Evolutionary conservation across 2,797 vertebrate species (phyloP).

Genomic region (Falco novaeseelandiae): DNA sequence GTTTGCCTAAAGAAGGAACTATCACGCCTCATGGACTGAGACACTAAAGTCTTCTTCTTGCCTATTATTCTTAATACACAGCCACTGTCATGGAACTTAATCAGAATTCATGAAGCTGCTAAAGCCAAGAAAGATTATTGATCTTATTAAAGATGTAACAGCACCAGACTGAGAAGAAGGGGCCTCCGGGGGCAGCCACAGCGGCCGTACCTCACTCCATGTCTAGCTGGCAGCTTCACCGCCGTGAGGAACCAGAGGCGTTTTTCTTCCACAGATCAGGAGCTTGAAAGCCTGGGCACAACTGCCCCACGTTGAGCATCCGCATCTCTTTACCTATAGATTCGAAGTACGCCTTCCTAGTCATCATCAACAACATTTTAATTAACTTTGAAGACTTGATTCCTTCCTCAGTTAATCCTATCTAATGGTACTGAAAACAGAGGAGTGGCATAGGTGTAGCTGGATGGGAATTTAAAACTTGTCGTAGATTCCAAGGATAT

Average conservation of each 20-base stretch:
- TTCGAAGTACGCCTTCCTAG: background rate
- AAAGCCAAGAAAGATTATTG: background rate
- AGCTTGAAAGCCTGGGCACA: background rate
- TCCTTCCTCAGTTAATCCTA: slow-evolving; percentile 2
- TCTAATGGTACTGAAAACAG: slow-evolving; percentile 13
- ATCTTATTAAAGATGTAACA: slow-evolving; percentile 47
- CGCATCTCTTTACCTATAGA: background rate
- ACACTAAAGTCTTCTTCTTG: slow-evolving; percentile 34
- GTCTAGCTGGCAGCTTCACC: background rate
- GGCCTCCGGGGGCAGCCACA: background rate
- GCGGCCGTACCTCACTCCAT: background rate
- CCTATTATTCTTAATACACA: slow-evolving; percentile 14
- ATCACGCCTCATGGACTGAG: background rate
- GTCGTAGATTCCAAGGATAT: background rate
- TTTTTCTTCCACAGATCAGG: background rate
- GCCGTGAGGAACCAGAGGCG: rapidly evolving
- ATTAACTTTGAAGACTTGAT: background rate
- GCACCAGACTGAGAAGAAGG: background rate
- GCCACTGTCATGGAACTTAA: background rate
- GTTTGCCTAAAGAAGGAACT: slow-evolving; percentile 28
- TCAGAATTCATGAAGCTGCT: slow-evolving; percentile 54
- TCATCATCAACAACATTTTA: background rate
- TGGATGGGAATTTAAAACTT: slow-evolving; percentile 10
- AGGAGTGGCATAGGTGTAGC: slow-evolving; percentile 28
- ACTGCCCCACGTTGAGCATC: background rate